Evolutionary conservation across 2,113 vertebrate species (phyloP), one percentile per base, ranked within the genome.

Genomic region (Perca schrenkii): DNA sequence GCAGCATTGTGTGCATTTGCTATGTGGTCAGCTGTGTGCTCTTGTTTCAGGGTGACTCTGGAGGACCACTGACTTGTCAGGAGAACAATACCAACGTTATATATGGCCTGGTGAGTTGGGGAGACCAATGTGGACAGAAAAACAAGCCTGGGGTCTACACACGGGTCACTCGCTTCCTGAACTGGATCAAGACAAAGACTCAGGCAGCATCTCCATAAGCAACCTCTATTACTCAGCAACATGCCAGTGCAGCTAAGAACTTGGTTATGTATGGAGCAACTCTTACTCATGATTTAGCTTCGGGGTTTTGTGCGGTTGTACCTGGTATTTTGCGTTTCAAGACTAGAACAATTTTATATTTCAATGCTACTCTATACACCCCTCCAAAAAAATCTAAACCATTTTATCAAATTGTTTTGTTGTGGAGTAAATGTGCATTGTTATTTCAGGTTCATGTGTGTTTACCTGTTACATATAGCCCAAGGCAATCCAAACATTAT

Each of bases 31-130:
- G 15, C 47, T 43, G 3, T 56, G 17, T 50, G 40, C 4, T 72
- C 28, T 75, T 88, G 62, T 89, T 90, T 63, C 84, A 99, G 98
- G 98, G 98, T 21, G 98, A 99, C 88, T 99, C 98, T 0, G 98
- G 98, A 60, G 98, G 98, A 14, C 98, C 98, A 1, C 82, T 99
- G 82, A 96, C 95, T 11, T 99, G 98, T 77, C 67, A 92, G 34
- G 82, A 79, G 65, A 87, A 96, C 0, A 90, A 77, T 0, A 84
- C 74, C 47, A 90, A 92, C 64, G 94, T 95, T 0, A 1, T 97
- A 8, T 97, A 97, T 0, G 98, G 98, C n/a, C 70, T 99, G 14
- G 97, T 99, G 82, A 99, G 97, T 91, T 99, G 98, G 98, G 98
- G 98, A 12, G 94, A 97, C 11, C 88, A 87, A 6, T 99, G 98